Conservation (phyloP, 1,140 invertebrate genomes). For the Dendrolimus kikuchii region DNA sequence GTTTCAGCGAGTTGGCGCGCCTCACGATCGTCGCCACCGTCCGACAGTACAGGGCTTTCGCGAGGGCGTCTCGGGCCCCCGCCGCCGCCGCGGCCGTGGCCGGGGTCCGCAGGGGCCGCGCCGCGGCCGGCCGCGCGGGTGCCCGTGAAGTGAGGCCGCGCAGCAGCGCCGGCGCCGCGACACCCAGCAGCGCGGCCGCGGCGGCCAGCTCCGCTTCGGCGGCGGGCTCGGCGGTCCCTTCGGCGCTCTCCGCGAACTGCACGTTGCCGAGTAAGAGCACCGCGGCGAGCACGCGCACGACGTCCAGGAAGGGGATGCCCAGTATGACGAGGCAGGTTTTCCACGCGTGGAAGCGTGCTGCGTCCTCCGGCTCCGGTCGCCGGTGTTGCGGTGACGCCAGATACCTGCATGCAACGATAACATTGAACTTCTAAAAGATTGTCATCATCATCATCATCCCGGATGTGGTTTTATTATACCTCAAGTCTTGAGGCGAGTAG, state of each 20-base stretch:
- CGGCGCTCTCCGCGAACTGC: constrained; percentile 83
- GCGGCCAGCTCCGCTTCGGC: constrained; percentile 87
- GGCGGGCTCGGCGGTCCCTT: constrained; percentile 71
- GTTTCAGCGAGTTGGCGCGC: constrained; percentile 92
- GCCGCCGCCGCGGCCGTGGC: constrained; percentile 85
- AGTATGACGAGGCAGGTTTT: constrained; percentile 91
- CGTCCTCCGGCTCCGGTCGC: constrained; percentile 47
- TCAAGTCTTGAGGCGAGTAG: constrained; percentile 84
- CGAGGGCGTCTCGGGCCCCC: constrained; percentile 89
- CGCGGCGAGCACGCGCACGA: constrained; percentile 91
- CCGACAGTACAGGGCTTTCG: constrained; percentile 94
- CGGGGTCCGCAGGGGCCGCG: constrained; percentile 88
- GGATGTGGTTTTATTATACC: constrained; percentile 23
- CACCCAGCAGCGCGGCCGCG: constrained; percentile 88
- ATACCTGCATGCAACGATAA: constrained; percentile 65
- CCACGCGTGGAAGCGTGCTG: constrained; percentile 84
- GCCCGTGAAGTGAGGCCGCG: constrained; percentile 89
- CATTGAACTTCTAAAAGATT: neutral
- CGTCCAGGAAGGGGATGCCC: constrained; percentile 95
- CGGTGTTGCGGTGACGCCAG: constrained; percentile 82
- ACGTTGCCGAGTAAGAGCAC: constrained; percentile 94
- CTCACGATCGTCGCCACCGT: constrained; percentile 96
- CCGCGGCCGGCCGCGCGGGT: constrained; percentile 83
- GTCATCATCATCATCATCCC: too few relatives aligned
- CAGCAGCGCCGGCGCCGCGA: constrained; percentile 91